These are phyloP conservation scores for Micrasema minimum DNA, from an alignment of 1,140 invertebrate species.

Conservation along the genomic window DNA sequence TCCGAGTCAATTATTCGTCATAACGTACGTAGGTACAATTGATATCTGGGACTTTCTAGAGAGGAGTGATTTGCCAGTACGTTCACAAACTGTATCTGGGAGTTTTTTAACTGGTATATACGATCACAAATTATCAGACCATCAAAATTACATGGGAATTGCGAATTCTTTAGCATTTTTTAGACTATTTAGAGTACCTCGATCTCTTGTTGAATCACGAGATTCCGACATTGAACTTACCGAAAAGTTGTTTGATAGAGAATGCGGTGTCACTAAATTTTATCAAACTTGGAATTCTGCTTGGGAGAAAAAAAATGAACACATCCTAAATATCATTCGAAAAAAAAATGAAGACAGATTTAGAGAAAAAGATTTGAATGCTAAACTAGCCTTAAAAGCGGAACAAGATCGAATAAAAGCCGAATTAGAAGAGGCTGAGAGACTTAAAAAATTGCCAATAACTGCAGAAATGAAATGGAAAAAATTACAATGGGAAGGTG, in stretches of 20 bases:
- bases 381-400: conserved; percentile 46
- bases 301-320: conserved; percentile 62
- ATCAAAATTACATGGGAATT: conserved; percentile 66
- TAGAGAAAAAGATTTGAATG: conserved; percentile 56
- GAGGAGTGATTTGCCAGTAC: conserved; percentile 65
- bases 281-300: conserved; percentile 61
- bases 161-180: conserved; percentile 72
- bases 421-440: conserved; percentile 57
- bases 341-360: conserved; percentile 58
- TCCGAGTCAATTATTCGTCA: conserved; percentile 65
- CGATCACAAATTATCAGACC: conserved; percentile 63
- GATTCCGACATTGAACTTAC: conserved; percentile 56
- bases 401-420: conserved; percentile 59
- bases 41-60: conserved; percentile 71
- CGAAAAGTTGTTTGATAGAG: conserved; percentile 59
- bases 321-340: conserved; percentile 60
- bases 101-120: conserved; percentile 65
- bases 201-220: conserved; percentile 61
- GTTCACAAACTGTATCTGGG: conserved; percentile 59
- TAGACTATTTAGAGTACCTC: conserved; percentile 68
- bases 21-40: conserved; percentile 66
- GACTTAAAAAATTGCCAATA: conserved; percentile 57
- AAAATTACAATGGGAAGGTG: conserved; percentile 62
- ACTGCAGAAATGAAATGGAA: conserved; percentile 63
- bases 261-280: conserved; percentile 60